Evolutionary conservation across 2,113 vertebrate species (phyloP), one percentile per base, ranked within the genome.

Genomic region (Gnathonemus echidnorhynchus): DNA sequence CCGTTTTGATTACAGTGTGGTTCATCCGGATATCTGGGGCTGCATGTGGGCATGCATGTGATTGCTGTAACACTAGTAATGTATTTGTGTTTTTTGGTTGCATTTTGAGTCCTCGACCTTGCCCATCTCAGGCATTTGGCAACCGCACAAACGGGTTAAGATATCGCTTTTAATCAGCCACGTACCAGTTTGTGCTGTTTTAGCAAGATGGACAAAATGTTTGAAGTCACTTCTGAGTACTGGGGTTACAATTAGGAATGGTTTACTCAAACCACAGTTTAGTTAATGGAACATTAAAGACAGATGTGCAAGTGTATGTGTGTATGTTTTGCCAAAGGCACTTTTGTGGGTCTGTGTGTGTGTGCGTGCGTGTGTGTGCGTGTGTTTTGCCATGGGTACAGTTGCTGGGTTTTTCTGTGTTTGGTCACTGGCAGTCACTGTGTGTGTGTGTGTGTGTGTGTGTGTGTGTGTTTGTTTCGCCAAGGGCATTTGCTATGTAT

Each of bases 281-380:
- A 19, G 74, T 15, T 17, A 80, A 17, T n/a, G 70, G 70, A 77
- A 80, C 74, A 39, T 80, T 80, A 27, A 21, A 42, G 35, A 13
- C 2, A 19, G 24, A 46, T n/a, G 80, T 83, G 89, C n/a, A 46
- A 42, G 39, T 52, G 50, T 66, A 39, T 48, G 50, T 88, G 48
- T 53, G 17, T 53, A 6, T 21, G 17, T 21, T 56, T 58, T 5
- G 56, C 56, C 56, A 24, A 56, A 56, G 19, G 53, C 19, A 56
- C 53, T 56, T 56, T 56, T 56, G 53, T 1, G 52, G 1, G 21
- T 58, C 0, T 58, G 56, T 24, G 21, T 6, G 4, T 56, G 52
- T 56, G 52, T 52, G 24, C 45, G 77, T 87, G 62, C 91, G 39
- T 58, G 52, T 91, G 48, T 5, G 49, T 90, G 52, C 86, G 15